These are phyloP conservation scores for Crocidura indochinensis DNA, from an alignment of 2,797 vertebrate genomes.

Conservation along the genomic window DNA sequence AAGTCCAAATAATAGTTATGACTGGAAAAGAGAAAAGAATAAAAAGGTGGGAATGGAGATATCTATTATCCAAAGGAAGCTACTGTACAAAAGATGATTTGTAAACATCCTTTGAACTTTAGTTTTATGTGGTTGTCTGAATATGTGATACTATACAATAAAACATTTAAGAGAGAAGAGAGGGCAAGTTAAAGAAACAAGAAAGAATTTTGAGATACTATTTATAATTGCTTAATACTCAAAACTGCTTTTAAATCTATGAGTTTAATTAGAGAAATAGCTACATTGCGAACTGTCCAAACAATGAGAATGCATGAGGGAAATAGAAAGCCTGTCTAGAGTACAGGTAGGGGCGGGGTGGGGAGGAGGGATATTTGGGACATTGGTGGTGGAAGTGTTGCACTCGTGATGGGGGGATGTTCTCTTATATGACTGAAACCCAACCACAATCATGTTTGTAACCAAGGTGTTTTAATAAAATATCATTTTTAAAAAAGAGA, in stretches of 20 bases:
- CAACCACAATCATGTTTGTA: too few species aligned
- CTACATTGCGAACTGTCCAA: too few species aligned
- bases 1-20: background rate
- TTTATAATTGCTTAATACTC: constrained; percentile 37
- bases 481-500: background rate
- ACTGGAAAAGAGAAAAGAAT: background rate
- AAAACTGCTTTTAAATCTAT: background rate
- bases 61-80: background rate
- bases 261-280: background rate
- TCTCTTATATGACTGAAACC: too few species aligned
- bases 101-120: constrained; percentile 17
- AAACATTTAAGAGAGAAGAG: background rate
- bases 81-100: background rate
- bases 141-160: background rate
- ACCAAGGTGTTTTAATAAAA: too few species aligned
- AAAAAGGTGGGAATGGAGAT: background rate
- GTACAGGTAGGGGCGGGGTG: too few species aligned
- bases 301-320: too few species aligned
- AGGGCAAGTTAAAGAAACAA: background rate
- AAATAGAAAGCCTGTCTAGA: too few species aligned
- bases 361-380: too few species aligned
- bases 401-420: too few species aligned
- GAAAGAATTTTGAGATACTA: background rate
- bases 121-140: constrained; percentile 43
- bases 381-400: too few species aligned